Percentiles rank a stretch among this genome's conserved stretches.
Conservation (phyloP, 2,888 invertebrate genomes). For the Coecobrya sp. region DNA sequence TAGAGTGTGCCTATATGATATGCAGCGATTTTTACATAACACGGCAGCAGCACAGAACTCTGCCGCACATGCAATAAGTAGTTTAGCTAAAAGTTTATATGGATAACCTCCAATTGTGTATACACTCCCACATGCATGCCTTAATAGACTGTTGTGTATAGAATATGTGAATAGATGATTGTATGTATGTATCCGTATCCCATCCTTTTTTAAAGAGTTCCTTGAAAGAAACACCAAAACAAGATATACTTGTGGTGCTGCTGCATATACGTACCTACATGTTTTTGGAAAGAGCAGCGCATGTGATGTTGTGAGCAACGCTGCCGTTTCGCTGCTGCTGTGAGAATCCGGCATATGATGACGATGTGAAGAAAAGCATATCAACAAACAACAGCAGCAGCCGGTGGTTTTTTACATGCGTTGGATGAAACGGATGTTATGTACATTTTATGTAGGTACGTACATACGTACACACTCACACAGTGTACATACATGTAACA, state of each 20-base stretch:
- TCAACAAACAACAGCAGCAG: no score
- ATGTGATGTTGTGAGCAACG: constrained; percentile 21
- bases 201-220: neutral
- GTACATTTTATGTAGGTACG: neutral
- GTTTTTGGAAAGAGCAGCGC: constrained; percentile 13
- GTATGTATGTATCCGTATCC: no score
- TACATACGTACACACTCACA: constrained; percentile 5
- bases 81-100: neutral
- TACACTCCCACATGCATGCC: neutral
- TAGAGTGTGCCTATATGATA: neutral
- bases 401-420: constrained; percentile 67
- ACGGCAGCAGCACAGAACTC: neutral
- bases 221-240: neutral
- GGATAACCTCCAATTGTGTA: neutral
- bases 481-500: neutral
- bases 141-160: no score
- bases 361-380: constrained; percentile 1
- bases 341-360: constrained; percentile 33
- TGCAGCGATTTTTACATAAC: constrained; percentile 6
- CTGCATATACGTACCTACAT: neutral
- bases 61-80: no score
- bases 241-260: neutral
- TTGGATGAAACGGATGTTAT: constrained; percentile 16
- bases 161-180: no score
- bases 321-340: constrained; percentile 1